These are phyloP conservation scores for Yponomeuta cagnagella DNA, from an alignment of 2,888 invertebrate species.

Conservation along the genomic window DNA sequence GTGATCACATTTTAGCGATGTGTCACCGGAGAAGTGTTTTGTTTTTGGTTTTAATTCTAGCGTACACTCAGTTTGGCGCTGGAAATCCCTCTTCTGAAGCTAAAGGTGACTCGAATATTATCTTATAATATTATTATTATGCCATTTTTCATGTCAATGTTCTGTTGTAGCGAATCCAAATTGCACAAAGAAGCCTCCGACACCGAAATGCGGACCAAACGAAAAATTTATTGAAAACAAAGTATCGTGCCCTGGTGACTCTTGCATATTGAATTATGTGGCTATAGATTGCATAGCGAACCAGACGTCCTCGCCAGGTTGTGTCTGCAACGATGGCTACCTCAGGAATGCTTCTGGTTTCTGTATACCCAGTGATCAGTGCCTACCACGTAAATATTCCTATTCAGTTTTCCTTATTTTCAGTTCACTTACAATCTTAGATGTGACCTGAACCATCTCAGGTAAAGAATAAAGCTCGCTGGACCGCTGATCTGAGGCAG, in stretches of 20 bases:
- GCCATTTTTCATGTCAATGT: no score
- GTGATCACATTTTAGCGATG: background rate
- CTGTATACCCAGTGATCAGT: constrained; percentile 17
- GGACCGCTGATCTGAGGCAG: no score
- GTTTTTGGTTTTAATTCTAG: background rate
- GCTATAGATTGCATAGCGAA: background rate
- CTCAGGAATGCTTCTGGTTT: constrained; percentile 12
- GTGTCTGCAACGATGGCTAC: constrained; percentile 17
- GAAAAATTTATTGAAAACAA: background rate
- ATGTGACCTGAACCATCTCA: no score
- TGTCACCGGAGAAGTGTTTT: background rate
- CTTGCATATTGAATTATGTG: background rate
- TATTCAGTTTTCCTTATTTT: no score
- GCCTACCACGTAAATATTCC: constrained; percentile 13
- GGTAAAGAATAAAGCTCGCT: no score
- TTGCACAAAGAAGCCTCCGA: no score
- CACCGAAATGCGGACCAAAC: background rate
- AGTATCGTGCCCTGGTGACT: background rate
- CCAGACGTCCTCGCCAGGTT: constrained; percentile 5
- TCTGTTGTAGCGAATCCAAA: no score
- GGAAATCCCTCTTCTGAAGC: no score
- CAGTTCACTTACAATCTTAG: no score
- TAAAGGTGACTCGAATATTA: no score
- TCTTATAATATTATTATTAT: no score
- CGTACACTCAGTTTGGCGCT: background rate